A percentile compares a stretch with the other conserved stretches of the same genome.
These are phyloP conservation scores for Hycleus phaleratus DNA, from an alignment of 1,140 invertebrate species.

Conservation along the genomic window DNA sequence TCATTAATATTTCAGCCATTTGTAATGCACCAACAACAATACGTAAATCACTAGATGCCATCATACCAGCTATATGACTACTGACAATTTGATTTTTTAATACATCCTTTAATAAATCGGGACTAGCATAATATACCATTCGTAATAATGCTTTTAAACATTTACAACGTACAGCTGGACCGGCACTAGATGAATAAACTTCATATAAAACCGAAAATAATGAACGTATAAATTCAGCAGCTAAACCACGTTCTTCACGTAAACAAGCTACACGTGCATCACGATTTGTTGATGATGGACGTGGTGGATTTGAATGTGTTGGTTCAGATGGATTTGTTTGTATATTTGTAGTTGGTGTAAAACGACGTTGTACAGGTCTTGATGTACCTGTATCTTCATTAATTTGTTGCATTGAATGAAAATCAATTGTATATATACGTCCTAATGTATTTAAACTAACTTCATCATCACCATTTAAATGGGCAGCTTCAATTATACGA, in stretches of 20 bases:
- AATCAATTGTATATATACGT: slow-evolving; percentile 90
- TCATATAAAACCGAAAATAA: slow-evolving; percentile 90
- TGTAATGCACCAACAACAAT: slow-evolving; percentile 96
- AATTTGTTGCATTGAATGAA: slow-evolving; percentile 96
- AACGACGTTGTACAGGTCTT: slow-evolving; percentile 73
- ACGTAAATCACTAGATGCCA: slow-evolving; percentile 89
- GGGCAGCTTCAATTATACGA: slow-evolving; percentile 73
- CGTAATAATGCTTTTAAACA: slow-evolving; percentile 89
- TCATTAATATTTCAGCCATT: slow-evolving; percentile 94
- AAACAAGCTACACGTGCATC: slow-evolving; percentile 56
- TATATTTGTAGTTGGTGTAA: slow-evolving; percentile 33
- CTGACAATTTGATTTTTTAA: slow-evolving; percentile 90
- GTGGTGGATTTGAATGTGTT: slow-evolving; percentile 20
- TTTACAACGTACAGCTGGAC: slow-evolving; percentile 93
- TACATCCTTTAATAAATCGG: slow-evolving; percentile 77
- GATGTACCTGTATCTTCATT: slow-evolving; percentile 95
- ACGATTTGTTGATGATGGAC: slow-evolving; percentile 31
- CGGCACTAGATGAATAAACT: slow-evolving; percentile 94
- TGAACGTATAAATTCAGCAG: slow-evolving; percentile 74
- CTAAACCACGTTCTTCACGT: slow-evolving; percentile 57
- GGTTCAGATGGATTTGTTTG: slow-evolving; percentile 23
- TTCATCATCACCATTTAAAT: slow-evolving; percentile 89
- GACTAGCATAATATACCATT: slow-evolving; percentile 90
- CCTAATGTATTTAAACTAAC: slow-evolving; percentile 85
- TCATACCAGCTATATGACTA: slow-evolving; percentile 95